Conservation (phyloP, 2,888 invertebrate genomes). For the Buathra laborator region DNA sequence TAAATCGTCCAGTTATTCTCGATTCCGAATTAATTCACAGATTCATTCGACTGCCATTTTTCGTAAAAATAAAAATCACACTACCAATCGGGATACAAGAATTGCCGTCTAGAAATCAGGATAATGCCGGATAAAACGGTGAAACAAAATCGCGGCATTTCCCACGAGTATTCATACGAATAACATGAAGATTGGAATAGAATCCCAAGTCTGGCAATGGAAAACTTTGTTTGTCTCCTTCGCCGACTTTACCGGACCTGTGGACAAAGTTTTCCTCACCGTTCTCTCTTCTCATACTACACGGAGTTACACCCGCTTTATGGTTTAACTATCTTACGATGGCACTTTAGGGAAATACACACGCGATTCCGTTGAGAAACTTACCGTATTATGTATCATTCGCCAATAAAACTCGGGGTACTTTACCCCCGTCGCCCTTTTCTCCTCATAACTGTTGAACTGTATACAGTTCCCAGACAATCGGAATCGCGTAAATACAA, state of each 20-base stretch:
- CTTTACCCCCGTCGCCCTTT: slow-evolving; percentile 49
- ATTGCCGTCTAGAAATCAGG: background rate
- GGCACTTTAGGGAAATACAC: slow-evolving; percentile 84
- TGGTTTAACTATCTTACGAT: slow-evolving; percentile 84
- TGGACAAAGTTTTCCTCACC: slow-evolving; percentile 55
- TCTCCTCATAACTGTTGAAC: slow-evolving; percentile 13
- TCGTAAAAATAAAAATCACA: background rate
- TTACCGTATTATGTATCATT: slow-evolving; percentile 80
- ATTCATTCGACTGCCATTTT: background rate
- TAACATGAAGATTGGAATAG: slow-evolving; percentile 70
- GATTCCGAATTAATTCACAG: background rate
- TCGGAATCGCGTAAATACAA: slow-evolving; percentile 36
- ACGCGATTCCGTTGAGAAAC: slow-evolving; percentile 63
- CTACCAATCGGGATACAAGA: background rate
- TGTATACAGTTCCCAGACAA: slow-evolving; percentile 5
- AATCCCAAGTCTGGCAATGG: slow-evolving; percentile 68
- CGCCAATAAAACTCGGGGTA: slow-evolving; percentile 78
- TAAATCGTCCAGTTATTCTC: background rate
- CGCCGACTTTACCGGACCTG: slow-evolving; percentile 27
- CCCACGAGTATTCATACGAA: slow-evolving; percentile 41
- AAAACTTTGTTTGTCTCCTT: slow-evolving; percentile 56
- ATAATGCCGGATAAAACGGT: background rate
- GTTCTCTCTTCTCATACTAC: slow-evolving; percentile 33
- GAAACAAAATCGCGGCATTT: slow-evolving; percentile 40
- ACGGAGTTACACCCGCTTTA: slow-evolving; percentile 74